A percentile compares a stretch with the other conserved stretches of the same genome.
These are phyloP conservation scores for Mimas tiliae DNA, from an alignment of 2,888 invertebrate species.

Conservation along the genomic window DNA sequence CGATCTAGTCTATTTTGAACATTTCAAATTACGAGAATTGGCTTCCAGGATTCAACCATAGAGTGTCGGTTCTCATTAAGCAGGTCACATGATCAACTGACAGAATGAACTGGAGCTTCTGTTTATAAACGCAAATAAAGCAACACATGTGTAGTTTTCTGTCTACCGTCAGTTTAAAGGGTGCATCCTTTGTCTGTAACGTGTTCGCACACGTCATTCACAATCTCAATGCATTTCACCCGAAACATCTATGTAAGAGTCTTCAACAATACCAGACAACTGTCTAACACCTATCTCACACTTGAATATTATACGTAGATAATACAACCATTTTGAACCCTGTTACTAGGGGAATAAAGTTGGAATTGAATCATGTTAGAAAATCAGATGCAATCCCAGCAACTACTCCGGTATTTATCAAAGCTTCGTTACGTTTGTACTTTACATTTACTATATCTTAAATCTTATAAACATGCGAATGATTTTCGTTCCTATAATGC, in stretches of 20 bases:
- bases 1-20: too few relatives aligned
- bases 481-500: not conserved
- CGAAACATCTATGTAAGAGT: constrained; percentile 47
- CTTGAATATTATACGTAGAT: constrained; percentile 36
- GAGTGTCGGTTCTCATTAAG: not conserved
- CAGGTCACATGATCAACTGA: constrained; percentile 7
- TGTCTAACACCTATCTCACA: constrained; percentile 53
- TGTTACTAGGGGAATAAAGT: constrained; percentile 33
- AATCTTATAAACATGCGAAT: not conserved
- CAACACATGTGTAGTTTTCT: constrained; percentile 31
- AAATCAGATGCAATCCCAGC: constrained; percentile 55
- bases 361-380: constrained; percentile 29
- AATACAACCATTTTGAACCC: not conserved
- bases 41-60: too few relatives aligned
- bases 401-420: constrained; percentile 57
- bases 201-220: constrained; percentile 33
- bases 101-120: not conserved
- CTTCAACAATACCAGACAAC: constrained; percentile 44
- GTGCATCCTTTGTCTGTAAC: constrained; percentile 6
- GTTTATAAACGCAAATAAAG: constrained; percentile 11
- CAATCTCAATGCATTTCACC: constrained; percentile 43
- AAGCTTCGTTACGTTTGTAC: constrained; percentile 58
- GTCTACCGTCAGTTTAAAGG: constrained; percentile 11
- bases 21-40: too few relatives aligned
- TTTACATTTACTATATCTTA: constrained; percentile 25